Evolutionary conservation across 2,797 vertebrate species (phyloP), one percentile per base, ranked within the genome.

Genomic region (Alca torda): DNA sequence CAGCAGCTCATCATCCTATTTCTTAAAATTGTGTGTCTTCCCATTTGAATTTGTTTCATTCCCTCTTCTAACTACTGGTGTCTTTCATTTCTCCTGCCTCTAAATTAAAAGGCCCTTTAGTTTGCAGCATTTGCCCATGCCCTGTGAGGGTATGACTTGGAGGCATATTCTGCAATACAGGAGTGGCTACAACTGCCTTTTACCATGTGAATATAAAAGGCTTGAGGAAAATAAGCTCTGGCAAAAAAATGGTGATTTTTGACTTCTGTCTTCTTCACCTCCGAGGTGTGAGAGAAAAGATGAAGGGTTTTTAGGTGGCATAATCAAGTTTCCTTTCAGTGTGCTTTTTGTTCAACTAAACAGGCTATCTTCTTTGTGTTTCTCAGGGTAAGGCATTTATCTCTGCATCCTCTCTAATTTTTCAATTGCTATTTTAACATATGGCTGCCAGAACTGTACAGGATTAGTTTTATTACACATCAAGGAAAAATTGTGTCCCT

Each of bases 341-440:
- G 31, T 79, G 26, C 1, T 37, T 82, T 92, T 75, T 89, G 39
- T 72, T 91, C 65, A 91, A 28, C 61, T 83, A 70, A 85, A 57
- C 19, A 81, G 41, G 26, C 10, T 78, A 14, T 57, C 16, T 46
- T 51, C 10, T 3, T 59, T 64, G 10, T 87, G n/a, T 69, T 15
- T 85, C 46, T 85, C 28, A 45, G 73, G 35, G 17, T 76, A 59
- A 90, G 56, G 17, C 43, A 80, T 65, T 35, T 75, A 45, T 85
- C 30, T 86, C 86, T 85, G 16, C 24, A 85, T 51, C 10, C 37
- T 91, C 65, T 67, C 41, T 37, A 84, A 80, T 68, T 90, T 91
- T 93, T 79, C 39, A 82, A 30, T 31, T 85, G 12, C 33, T 75
- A 8, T 87, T 89, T 92, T 83, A 95, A 95, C 63, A 92, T 68